Evolutionary conservation across 2,888 invertebrate genomes (phyloP).

Genomic region (Hetaerina titia): DNA sequence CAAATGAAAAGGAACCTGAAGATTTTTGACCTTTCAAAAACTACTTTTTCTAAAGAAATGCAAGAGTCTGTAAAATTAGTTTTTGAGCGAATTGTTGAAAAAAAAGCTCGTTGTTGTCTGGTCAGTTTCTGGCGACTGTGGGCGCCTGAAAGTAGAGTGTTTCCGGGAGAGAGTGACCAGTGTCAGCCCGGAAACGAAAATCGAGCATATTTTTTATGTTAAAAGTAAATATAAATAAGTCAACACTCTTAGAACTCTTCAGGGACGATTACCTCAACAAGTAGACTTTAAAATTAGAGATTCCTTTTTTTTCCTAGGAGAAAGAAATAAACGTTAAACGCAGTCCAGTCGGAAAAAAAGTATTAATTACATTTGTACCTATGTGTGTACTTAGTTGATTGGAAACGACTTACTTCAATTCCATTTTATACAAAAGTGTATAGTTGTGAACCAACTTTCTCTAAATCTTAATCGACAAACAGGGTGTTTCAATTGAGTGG

Average conservation of each 20-base stretch:
- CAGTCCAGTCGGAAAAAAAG: conserved; percentile 22
- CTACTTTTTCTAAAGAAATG: conserved; percentile 55
- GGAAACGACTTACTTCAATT: background rate
- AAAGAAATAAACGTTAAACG: background rate
- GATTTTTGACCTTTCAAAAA: conserved; percentile 34
- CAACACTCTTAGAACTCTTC: conserved; percentile 33
- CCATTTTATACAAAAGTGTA: conserved; percentile 33
- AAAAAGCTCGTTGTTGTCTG: conserved; percentile 60
- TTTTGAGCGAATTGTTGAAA: conserved; percentile 56
- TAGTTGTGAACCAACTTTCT: conserved; percentile 54
- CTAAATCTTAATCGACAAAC: conserved; percentile 47
- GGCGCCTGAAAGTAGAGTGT: background rate
- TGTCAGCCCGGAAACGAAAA: background rate
- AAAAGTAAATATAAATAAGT: conserved; percentile 45
- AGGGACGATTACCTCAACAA: conserved; percentile 55
- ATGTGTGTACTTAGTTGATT: conserved; percentile 47
- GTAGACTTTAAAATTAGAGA: conserved; percentile 32
- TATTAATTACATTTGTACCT: conserved; percentile 18
- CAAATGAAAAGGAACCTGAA: background rate
- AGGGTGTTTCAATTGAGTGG: conserved; percentile 60
- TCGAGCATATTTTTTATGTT: conserved; percentile 55
- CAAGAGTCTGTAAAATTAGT: conserved; percentile 57
- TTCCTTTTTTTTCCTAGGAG: conserved; percentile 38
- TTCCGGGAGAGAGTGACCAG: background rate
- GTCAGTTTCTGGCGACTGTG: conserved; percentile 34